Evolutionary conservation across 1,140 invertebrate species (phyloP).

Genomic region (Lordiphosa mommai): DNA sequence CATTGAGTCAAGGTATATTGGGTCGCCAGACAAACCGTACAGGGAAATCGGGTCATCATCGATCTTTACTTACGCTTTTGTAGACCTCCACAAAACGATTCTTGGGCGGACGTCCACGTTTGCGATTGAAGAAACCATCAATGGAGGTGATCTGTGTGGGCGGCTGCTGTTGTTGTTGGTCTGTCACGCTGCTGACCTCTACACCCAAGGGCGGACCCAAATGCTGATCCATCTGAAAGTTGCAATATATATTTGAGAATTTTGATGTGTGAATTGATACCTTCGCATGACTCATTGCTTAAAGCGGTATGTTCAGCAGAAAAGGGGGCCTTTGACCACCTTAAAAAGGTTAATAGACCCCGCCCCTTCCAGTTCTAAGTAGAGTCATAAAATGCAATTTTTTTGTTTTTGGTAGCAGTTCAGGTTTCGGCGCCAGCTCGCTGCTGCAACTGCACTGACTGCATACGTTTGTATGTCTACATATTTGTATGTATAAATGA

Average conservation of each 20-base stretch:
- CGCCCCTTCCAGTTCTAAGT: constrained; percentile 5
- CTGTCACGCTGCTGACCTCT: constrained; percentile 18
- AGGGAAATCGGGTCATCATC: background rate
- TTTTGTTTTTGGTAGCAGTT: constrained; percentile 10
- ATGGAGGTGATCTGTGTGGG: constrained; percentile 75
- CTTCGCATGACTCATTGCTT: constrained; percentile 10
- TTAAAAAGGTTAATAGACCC: constrained; percentile 37
- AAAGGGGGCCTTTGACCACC: constrained; percentile 41
- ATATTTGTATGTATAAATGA: constrained; percentile 3
- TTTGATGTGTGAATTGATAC: constrained; percentile 17
- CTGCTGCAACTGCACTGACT: background rate
- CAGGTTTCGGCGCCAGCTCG: constrained; percentile 46
- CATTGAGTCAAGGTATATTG: background rate
- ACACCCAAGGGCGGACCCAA: background rate
- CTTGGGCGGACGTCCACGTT: constrained; percentile 94
- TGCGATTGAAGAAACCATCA: constrained; percentile 86
- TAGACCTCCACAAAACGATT: constrained; percentile 94
- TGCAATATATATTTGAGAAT: background rate
- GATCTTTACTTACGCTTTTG: constrained; percentile 84
- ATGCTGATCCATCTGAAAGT: constrained; percentile 22
- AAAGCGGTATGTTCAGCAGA: constrained; percentile 20
- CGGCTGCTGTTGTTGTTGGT: constrained; percentile 10
- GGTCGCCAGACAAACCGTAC: constrained; percentile 1
- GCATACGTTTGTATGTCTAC: background rate
- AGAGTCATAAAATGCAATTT: constrained; percentile 1